These are phyloP conservation scores for Keiferia lycopersicella DNA, from an alignment of 2,888 invertebrate genomes.

Conservation along the genomic window DNA sequence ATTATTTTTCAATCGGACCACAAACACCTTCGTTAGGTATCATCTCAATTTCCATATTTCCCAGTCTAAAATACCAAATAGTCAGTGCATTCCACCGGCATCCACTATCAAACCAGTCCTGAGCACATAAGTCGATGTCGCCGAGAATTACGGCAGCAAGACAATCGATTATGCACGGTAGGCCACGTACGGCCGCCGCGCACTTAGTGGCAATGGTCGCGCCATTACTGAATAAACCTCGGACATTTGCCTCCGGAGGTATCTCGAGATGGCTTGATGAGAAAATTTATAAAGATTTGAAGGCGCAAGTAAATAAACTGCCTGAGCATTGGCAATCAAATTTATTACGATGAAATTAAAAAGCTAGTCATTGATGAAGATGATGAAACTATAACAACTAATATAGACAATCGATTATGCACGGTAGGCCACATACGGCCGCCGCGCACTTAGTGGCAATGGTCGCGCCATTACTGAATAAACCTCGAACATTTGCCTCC, in stretches of 20 bases:
- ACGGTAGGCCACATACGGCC: conserved; percentile 40
- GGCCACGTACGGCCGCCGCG: conserved; percentile 38
- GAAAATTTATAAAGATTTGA: too few species aligned
- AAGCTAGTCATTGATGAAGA: not conserved
- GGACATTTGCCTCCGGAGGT: conserved; percentile 57
- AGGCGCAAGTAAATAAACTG: too few species aligned
- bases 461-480: conserved; percentile 64
- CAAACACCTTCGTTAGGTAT: too few species aligned
- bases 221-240: conserved; percentile 64
- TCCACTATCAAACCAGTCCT: conserved; percentile 25
- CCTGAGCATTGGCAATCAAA: too few species aligned
- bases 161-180: conserved; percentile 52
- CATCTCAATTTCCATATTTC: too few species aligned
- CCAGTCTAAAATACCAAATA: not conserved
- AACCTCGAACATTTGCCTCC: conserved; percentile 57
- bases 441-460: conserved; percentile 51
- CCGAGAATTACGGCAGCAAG: conserved; percentile 39
- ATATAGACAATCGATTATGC: conserved; percentile 50
- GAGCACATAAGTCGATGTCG: conserved; percentile 34
- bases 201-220: conserved; percentile 58
- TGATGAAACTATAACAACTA: not conserved
- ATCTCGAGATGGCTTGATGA: not conserved
- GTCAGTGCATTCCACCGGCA: not conserved
- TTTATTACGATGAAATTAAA: too few species aligned
- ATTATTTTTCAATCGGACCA: not conserved